Evolutionary conservation across 2,113 vertebrate species (phyloP), one percentile per base, ranked within the genome.

Genomic region (Centropus bengalensis): DNA sequence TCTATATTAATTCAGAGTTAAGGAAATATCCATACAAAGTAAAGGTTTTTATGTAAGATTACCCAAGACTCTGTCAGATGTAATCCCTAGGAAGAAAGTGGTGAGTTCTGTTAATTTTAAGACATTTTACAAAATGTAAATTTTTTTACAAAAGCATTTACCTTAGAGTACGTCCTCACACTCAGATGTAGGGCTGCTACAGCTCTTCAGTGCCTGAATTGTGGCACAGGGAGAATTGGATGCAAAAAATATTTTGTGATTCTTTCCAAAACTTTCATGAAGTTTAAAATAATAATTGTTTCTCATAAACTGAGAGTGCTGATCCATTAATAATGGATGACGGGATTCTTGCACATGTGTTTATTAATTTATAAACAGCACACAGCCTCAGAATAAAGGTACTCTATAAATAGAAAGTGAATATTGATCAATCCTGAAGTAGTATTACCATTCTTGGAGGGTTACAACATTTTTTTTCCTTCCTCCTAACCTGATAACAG

Each of bases 361-460:
- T 95, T 90, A 96, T 96, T 97, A 95, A 96, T 97, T 97, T 88
- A 96, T 96, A 96, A 96, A 93, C 92, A 86, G 69, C 1, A 3
- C 91, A 81, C 60, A 83, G 76, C 93, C 76, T 90, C 82, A 21
- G 68, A 88, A 80, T 16, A 71, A 86, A 95, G 68, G 56, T 86
- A 51, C 36, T 94, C 73, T 93, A 94, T 94, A 95, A 97, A 93
- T 82, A 84, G 93, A 54, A 91, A 84, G 76, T 75, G 69, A 77
- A 82, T 94, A 94, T 95, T 89, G 93, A 96, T 94, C 94, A 95
- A 30, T 93, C 88, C 79, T 96, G 88, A 74, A 64, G 36, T 33
- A 20, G 71, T 42, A 71, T 91, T 92, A 45, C 87, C 58, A 66
- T 83, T 91, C 92, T 79, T 70, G 79, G 82, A 89, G 27, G 33